Evolutionary conservation across 2,888 invertebrate genomes (phyloP), one percentile per base, ranked within the genome.

Genomic region (Polydrusus tereticollis): DNA sequence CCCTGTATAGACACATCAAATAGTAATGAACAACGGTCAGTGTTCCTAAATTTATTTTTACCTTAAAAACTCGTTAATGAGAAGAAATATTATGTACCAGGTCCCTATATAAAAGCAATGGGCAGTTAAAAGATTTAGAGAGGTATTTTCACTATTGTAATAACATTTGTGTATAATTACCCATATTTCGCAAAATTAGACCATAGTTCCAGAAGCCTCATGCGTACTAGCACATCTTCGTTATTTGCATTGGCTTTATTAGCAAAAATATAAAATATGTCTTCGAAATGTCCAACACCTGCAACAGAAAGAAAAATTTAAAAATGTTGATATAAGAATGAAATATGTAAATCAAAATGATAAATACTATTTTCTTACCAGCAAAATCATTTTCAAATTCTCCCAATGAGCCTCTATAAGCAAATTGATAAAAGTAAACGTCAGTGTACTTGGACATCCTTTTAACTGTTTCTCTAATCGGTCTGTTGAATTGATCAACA

Each of bases 401-500:
- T 36, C 76, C 73, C 16, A 77, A 65, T 16, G 69, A 63, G 10
- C 81, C 81, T 73, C 78, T 77, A 63, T 81, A 78, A 0, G 79
- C 77, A 70, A 81, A 81, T 43, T 75, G 68, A 63, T 81, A 81
- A 43, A 75, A 78, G 69, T 78, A 81, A 0, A 78, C 78, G 23
- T 76, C 75, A 6, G 73, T 74, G 45, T 78, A 75, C 67, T 87
- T 86, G 77, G 87, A 86, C 36, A 86, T 81, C 1, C 85, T 80
- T 74, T 88, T 87, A 68, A 87, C 85, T 33, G 78, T 75, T 45
- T 83, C 77, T 58, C 78, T 71, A 5, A 79, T 83, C 0, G 86
- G 82, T 77, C 88, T 87, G 71, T 87, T 85, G 43, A 79, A 77
- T 18, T 83, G 73, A 0, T 86, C 78, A 76, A 88, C 88, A n/a